phyloP scores from a whole-genome alignment of 2,888 invertebrate genomes.

The Crocallis elinguaria region DNA sequence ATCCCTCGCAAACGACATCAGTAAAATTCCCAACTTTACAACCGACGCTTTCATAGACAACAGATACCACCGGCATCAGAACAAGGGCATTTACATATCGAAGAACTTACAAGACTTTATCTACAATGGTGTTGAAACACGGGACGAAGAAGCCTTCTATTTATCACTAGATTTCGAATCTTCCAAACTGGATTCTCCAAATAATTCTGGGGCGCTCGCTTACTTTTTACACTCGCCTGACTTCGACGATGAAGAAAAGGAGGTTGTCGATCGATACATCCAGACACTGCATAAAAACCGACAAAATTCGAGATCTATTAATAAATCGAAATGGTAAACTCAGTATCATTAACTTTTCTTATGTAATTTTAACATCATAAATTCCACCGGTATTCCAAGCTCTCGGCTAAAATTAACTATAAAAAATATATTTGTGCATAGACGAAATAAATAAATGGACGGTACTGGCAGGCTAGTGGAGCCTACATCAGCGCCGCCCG shows the following conservation, averaged over 20 bases:
- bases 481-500: too few relatives aligned
- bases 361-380: not conserved
- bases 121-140: slow-evolving; percentile 38
- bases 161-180: slow-evolving; percentile 42
- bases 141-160: slow-evolving; percentile 49
- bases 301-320: not conserved
- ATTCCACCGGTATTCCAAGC: not conserved
- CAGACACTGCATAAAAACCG: not conserved
- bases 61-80: slow-evolving; percentile 25
- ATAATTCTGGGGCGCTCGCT: slow-evolving; percentile 9
- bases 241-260: slow-evolving; percentile 2
- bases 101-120: slow-evolving; percentile 50
- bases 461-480: too few relatives aligned
- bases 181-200: not conserved
- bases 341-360: not conserved
- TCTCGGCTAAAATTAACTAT: too few relatives aligned
- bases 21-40: slow-evolving; percentile 29
- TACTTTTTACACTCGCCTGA: slow-evolving; percentile 22
- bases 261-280: slow-evolving; percentile 10
- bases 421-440: too few relatives aligned
- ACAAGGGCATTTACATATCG: slow-evolving; percentile 52
- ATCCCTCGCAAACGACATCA: slow-evolving; percentile 13
- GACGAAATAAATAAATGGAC: too few relatives aligned
- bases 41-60: slow-evolving; percentile 39
- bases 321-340: not conserved